Base-by-base conservation (phyloP, 53 echinoderm and acorn worm species). In the Arbacia lixula region DNA sequence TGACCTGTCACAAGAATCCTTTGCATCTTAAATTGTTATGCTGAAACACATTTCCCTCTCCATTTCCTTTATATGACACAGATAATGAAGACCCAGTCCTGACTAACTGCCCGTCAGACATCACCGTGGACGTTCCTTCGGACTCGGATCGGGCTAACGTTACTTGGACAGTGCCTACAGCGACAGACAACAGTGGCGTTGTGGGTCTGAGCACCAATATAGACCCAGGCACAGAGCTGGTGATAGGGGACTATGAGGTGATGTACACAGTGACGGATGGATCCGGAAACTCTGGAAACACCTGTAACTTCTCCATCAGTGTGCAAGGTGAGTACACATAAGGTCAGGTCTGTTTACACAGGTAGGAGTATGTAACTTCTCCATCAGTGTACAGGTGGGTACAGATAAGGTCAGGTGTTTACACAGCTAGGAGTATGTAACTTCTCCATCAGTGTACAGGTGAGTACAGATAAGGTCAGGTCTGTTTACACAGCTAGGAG, bases 311-410 rank as follows among this genome's bases (percentile, higher is more conserved):
- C 66, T 20, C 27, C 11, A 9, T 83, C 16, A 50, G 34, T 50
- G 67, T 67, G 12, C 12, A 66, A 66, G 83, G 83, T 83, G 33
- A 66, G 83, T 66, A 8, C n/a, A n/a, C n/a, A n/a, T n/a, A n/a
- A n/a, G n/a, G n/a, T n/a, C n/a, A n/a, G n/a, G n/a, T n/a, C n/a
- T n/a, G n/a, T n/a, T n/a, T n/a, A n/a, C n/a, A n/a, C n/a, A n/a
- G n/a, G n/a, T n/a, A n/a, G n/a, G n/a, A n/a, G n/a, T n/a, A n/a
- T n/a, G n/a, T n/a, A n/a, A n/a, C n/a, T n/a, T n/a, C n/a, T n/a
- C n/a, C n/a, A n/a, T n/a, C n/a, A n/a, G n/a, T n/a, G n/a, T n/a
- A n/a, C n/a, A n/a, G n/a, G n/a, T n/a, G n/a, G n/a, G n/a, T n/a
- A n/a, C n/a, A n/a, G n/a, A n/a, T n/a, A n/a, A n/a, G n/a, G n/a